A percentile compares a stretch with the other conserved stretches of the same genome.
These are phyloP conservation scores for Netelia melanura DNA, from an alignment of 2,888 invertebrate genomes.

Conservation along the genomic window DNA sequence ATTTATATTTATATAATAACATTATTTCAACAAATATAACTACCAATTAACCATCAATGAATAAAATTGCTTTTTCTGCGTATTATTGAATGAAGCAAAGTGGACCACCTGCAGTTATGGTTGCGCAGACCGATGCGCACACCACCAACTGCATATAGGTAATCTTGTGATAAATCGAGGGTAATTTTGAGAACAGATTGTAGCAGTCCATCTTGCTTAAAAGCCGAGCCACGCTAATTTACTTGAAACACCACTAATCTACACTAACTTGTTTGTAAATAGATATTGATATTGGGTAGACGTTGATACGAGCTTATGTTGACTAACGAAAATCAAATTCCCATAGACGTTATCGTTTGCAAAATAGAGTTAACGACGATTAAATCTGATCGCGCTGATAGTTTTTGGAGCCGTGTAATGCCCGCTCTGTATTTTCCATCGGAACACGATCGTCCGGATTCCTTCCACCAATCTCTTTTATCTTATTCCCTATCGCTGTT, in stretches of 20 bases:
- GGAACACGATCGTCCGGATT: constrained; percentile 38
- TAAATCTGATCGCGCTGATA: constrained; percentile 9
- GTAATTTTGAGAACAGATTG: not conserved
- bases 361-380: not conserved
- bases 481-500: too few relatives aligned
- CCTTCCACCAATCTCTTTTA: too few relatives aligned
- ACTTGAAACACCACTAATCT: constrained; percentile 1
- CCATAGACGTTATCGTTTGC: not conserved
- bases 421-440: constrained; percentile 39
- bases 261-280: not conserved
- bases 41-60: too few relatives aligned
- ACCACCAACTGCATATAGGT: not conserved
- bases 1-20: too few relatives aligned
- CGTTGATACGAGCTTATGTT: not conserved
- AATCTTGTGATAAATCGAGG: not conserved
- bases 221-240: not conserved
- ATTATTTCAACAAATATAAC: too few relatives aligned
- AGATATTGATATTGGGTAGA: not conserved
- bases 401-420: constrained; percentile 1
- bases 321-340: not conserved
- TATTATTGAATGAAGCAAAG: not conserved
- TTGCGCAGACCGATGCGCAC: not conserved
- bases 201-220: not conserved
- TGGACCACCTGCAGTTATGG: not conserved
- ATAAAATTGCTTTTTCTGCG: not conserved